Evolutionary conservation across 2,113 vertebrate species (phyloP).

Genomic region (Colistium nudipinnis): DNA sequence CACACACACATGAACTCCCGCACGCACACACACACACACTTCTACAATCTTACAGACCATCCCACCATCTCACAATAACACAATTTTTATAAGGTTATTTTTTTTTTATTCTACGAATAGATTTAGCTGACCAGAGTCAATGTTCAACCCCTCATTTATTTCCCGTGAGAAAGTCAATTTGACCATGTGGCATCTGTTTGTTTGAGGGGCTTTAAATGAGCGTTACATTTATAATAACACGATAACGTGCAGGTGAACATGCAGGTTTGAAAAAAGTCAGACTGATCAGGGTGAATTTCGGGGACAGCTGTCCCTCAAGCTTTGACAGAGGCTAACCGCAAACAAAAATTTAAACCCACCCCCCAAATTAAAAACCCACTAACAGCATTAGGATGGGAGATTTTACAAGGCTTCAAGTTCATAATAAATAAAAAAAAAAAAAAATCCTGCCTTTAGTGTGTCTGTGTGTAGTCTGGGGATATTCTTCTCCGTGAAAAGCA

Average conservation of each 20-base stretch:
- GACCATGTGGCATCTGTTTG: too few species aligned
- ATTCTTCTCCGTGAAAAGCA: slow-evolving; percentile 61
- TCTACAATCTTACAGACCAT: not conserved
- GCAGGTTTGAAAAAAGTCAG: not conserved
- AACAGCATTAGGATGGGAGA: not conserved
- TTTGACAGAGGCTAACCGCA: not conserved
- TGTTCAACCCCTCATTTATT: too few species aligned
- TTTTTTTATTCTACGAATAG: too few species aligned
- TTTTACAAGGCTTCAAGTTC: not conserved
- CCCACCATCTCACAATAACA: not conserved
- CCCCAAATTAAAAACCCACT: not conserved
- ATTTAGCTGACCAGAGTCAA: too few species aligned
- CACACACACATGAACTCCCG: slow-evolving; percentile 19
- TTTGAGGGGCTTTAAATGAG: too few species aligned
- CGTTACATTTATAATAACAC: slow-evolving; percentile 25
- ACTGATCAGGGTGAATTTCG: slow-evolving; percentile 1
- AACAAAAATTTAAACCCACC: too few species aligned
- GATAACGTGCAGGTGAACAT: slow-evolving; percentile 1
- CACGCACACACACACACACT: not conserved
- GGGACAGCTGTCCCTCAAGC: slow-evolving; percentile 8
- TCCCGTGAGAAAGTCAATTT: too few species aligned
- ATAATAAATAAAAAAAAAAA: too few species aligned
- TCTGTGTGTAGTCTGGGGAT: slow-evolving; percentile 12
- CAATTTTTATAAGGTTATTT: too few species aligned
- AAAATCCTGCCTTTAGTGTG: slow-evolving; percentile 25